Evolutionary conservation across 2,797 vertebrate species (phyloP).

Genomic region (Mormyrops boulengeri): DNA sequence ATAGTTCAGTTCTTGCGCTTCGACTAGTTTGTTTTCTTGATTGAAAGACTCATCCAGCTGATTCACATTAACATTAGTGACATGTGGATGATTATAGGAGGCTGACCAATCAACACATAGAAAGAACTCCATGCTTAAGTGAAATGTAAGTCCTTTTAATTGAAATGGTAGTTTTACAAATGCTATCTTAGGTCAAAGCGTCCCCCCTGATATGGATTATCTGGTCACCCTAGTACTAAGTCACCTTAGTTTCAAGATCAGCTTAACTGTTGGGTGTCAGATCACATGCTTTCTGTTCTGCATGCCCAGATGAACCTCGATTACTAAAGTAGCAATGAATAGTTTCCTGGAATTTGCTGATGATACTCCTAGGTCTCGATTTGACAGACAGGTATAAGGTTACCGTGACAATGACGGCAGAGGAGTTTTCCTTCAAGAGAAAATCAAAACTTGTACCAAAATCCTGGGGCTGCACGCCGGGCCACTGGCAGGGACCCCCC

Average conservation of each 20-base stretch:
- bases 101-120: background rate
- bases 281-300: background rate
- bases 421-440: too few relatives aligned
- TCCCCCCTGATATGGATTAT: background rate
- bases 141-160: background rate
- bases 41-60: background rate
- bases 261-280: background rate
- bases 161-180: background rate
- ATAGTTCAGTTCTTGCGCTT: background rate
- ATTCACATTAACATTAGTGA: background rate
- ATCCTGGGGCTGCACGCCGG: background rate
- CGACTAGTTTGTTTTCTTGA: background rate
- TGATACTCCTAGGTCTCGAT: background rate
- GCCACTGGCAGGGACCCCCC: background rate
- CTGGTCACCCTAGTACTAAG: background rate
- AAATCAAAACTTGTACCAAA: background rate
- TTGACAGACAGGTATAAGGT: too few relatives aligned
- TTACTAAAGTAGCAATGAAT: background rate
- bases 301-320: background rate
- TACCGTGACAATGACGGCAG: too few relatives aligned
- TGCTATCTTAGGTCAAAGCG: background rate
- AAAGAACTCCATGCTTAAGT: background rate
- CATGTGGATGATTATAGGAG: background rate
- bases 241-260: background rate
- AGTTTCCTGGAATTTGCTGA: background rate